Conservation (phyloP, 2,888 invertebrate species). For the Mythimna ferrago region DNA sequence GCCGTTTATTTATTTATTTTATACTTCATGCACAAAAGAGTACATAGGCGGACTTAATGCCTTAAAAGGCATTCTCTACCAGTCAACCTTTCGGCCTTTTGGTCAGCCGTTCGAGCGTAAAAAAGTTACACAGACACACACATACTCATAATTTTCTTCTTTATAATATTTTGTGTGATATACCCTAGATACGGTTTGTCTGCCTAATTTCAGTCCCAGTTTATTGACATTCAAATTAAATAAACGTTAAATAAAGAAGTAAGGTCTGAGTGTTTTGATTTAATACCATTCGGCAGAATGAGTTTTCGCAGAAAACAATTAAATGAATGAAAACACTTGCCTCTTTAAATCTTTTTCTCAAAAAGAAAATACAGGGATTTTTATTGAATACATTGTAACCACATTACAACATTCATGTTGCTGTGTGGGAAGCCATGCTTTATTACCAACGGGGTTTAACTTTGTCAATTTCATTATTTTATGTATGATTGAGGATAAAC, state of each 20-base stretch:
- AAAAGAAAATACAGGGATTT: not conserved
- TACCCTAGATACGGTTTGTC: too few species aligned
- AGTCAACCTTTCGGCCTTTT: too few species aligned
- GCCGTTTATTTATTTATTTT: too few species aligned
- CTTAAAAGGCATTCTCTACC: too few species aligned
- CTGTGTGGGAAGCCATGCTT: not conserved
- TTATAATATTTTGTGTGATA: too few species aligned
- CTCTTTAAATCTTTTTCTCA: constrained; percentile 2
- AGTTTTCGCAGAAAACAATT: constrained; percentile 28
- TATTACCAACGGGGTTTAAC: not conserved
- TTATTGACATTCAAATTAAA: not conserved
- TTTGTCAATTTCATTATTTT: not conserved
- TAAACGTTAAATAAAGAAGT: not conserved
- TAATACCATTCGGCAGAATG: constrained; percentile 1
- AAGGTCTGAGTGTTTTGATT: constrained; percentile 4
- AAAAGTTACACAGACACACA: too few species aligned
- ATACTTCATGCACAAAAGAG: too few species aligned
- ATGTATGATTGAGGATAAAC: not conserved
- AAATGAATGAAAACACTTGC: constrained; percentile 4
- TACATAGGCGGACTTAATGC: too few species aligned
- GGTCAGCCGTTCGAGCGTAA: too few species aligned
- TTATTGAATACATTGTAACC: not conserved
- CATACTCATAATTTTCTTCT: too few species aligned
- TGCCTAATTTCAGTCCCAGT: too few species aligned
- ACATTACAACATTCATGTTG: not conserved